A percentile compares a stretch with the other conserved stretches of the same genome.
phyloP scores from a whole-genome alignment of 1,140 invertebrate species.

The Littorina saxatilis region DNA sequence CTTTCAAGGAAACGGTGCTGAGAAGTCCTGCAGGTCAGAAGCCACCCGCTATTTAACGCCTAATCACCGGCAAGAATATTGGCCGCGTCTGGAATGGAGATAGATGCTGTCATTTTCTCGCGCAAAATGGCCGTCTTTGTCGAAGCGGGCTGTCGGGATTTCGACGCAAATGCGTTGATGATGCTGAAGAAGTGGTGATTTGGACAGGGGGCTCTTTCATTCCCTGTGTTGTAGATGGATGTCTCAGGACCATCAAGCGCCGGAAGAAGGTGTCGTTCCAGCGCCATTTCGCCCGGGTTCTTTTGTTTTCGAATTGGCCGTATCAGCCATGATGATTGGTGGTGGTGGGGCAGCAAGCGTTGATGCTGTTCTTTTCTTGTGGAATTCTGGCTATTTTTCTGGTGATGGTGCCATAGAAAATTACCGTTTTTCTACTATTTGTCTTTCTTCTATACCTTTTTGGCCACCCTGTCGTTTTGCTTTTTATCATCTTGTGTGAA shows the following conservation, averaged over 20 bases:
- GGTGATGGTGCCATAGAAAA: neutral
- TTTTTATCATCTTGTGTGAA: no score
- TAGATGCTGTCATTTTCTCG: slow-evolving; percentile 25
- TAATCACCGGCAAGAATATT: slow-evolving; percentile 21
- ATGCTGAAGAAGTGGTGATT: slow-evolving; percentile 12
- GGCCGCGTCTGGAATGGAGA: slow-evolving; percentile 22
- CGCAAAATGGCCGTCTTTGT: slow-evolving; percentile 11
- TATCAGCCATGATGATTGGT: neutral
- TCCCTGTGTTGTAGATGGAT: neutral
- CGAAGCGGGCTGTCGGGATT: neutral
- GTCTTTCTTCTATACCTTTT: no score
- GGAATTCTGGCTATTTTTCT: neutral
- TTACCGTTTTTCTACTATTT: no score
- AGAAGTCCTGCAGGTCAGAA: neutral
- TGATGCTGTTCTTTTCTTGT: neutral
- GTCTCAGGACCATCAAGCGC: neutral
- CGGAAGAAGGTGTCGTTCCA: slow-evolving; percentile 17
- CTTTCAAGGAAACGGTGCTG: neutral
- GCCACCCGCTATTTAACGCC: slow-evolving; percentile 18
- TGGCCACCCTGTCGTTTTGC: no score
- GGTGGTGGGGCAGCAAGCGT: neutral
- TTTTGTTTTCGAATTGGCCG: neutral
- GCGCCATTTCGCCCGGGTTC: neutral
- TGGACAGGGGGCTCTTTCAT: neutral
- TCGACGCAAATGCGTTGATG: slow-evolving; percentile 16